phyloP scores from a whole-genome alignment of 37 sponge, comb jelly and placozoan genomes.

The Chondrosia reniformis region DNA sequence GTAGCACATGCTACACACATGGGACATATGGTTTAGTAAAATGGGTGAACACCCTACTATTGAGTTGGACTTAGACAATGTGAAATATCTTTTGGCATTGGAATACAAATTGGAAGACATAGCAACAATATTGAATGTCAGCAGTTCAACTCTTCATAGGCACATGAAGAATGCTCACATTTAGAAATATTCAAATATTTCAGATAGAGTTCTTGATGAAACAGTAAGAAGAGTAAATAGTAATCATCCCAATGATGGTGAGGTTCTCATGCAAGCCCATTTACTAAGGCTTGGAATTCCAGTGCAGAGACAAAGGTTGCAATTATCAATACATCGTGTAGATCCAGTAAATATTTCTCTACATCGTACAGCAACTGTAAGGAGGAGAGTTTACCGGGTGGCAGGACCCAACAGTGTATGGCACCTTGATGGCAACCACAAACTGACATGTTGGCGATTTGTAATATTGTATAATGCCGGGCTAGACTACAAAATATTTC shows the following conservation, averaged over 20 bases:
- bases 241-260: conserved; percentile 25
- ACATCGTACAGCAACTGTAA: conserved; percentile 19
- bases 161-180: conserved; percentile 18
- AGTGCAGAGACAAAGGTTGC: conserved; percentile 29
- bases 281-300: conserved; percentile 1
- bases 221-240: neutral
- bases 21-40: too few relatives aligned
- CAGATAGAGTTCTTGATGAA: conserved; percentile 12
- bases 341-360: conserved; percentile 33
- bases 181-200: conserved; percentile 16
- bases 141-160: conserved; percentile 16
- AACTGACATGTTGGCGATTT: conserved; percentile 45
- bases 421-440: conserved; percentile 57
- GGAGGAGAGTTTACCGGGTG: conserved; percentile 34
- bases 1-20: too few relatives aligned
- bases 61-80: neutral
- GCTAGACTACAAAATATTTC: too few relatives aligned
- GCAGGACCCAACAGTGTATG: conserved; percentile 45
- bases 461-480: too few relatives aligned
- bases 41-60: conserved; percentile 7
- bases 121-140: conserved; percentile 2
- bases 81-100: conserved; percentile 8
- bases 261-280: conserved; percentile 19
- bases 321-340: conserved; percentile 32
- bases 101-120: conserved; percentile 17